Percentiles rank a stretch among this genome's conserved stretches.
Conservation (phyloP, 2,113 vertebrate species). For the Stigmatopora nigra region DNA sequence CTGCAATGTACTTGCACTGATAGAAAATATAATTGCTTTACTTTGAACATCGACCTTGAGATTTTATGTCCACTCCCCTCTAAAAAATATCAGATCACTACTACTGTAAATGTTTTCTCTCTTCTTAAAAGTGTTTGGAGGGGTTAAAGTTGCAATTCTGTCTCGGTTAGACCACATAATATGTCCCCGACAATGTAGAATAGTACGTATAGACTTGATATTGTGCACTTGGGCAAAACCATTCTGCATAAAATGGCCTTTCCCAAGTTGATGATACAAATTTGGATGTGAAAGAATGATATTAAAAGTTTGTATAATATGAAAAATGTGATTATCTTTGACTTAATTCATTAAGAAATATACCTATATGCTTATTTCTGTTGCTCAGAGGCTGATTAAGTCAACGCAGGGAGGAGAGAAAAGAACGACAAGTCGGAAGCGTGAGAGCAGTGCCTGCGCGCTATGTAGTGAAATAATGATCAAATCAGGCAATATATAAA, state of each 20-base stretch:
- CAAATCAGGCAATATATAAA: constrained; percentile 2
- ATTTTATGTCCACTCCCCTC: background rate
- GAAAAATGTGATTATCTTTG: background rate
- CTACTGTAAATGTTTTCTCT: background rate
- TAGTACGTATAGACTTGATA: background rate
- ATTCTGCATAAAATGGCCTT: background rate
- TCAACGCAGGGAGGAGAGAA: constrained; percentile 37
- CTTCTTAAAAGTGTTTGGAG: background rate
- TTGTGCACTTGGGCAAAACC: background rate
- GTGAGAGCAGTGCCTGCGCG: constrained; percentile 16
- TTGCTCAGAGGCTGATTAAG: constrained; percentile 35
- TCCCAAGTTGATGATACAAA: background rate
- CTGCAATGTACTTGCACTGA: background rate
- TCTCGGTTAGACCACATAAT: background rate
- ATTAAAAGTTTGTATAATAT: background rate
- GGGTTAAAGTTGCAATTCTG: background rate
- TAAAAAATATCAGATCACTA: background rate
- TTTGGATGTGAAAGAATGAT: background rate
- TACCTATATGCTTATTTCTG: background rate
- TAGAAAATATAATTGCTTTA: background rate
- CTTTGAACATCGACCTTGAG: background rate
- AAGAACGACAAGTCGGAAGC: constrained; percentile 8
- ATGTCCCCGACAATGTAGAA: background rate
- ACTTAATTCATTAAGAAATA: background rate
- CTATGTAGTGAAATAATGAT: constrained; percentile 16